A percentile compares a stretch with the other conserved stretches of the same genome.
Conservation (phyloP, 64 coral and sea anemone species). For the Montipora sp. region DNA sequence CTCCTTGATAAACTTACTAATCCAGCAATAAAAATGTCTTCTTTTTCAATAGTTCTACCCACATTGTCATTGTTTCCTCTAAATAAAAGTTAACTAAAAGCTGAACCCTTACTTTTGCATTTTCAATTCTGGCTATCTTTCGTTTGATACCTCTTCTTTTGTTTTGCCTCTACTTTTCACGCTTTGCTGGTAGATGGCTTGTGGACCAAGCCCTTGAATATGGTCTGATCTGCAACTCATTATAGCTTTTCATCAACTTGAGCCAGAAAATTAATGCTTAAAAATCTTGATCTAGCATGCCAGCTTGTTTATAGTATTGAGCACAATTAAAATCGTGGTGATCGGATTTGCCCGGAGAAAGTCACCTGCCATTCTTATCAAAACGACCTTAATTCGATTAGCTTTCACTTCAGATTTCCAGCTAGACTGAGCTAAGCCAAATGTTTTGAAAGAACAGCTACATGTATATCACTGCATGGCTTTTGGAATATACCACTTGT, state of each 20-base stretch:
- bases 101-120: conserved; percentile 24
- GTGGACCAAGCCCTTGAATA: conserved; percentile 13
- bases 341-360: too few relatives aligned
- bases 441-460: conserved; percentile 1
- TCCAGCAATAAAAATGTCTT: conserved; percentile 32
- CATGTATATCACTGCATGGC: neutral
- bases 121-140: conserved; percentile 12
- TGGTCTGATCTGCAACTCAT: neutral
- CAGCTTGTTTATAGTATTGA: neutral
- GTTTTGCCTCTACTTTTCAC: conserved; percentile 38
- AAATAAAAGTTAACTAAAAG: neutral
- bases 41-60: neutral
- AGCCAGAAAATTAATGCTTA: conserved; percentile 23
- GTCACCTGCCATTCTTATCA: neutral
- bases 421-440: conserved; percentile 18
- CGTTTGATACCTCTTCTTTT: conserved; percentile 31
- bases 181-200: conserved; percentile 26
- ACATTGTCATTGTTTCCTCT: neutral
- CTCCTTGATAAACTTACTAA: conserved; percentile 4
- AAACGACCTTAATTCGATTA: neutral
- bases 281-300: neutral
- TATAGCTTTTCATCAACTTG: conserved; percentile 10
- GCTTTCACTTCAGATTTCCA: conserved; percentile 6
- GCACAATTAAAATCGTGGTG: neutral
- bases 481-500: neutral